Conservation (phyloP, 2,888 invertebrate species). For the Pediacus dermestoides region DNA sequence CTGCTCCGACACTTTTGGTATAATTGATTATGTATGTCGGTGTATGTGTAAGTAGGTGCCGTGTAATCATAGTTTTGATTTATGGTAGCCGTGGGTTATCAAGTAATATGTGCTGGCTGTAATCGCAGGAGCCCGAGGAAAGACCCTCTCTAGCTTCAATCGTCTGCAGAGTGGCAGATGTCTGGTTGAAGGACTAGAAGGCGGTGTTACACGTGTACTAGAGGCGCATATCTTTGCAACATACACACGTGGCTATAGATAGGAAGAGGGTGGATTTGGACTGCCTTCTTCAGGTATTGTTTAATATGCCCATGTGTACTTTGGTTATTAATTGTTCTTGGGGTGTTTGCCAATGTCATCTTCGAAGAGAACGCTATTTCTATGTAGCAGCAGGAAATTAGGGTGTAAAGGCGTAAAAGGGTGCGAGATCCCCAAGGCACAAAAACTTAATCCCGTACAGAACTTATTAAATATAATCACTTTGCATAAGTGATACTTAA, state of each 20-base stretch:
- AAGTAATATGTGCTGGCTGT: constrained; percentile 15
- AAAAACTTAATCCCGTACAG: too few species aligned
- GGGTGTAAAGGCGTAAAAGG: too few species aligned
- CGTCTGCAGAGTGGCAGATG: constrained; percentile 13
- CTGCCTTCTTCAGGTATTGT: constrained; percentile 16
- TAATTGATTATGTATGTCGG: constrained; percentile 13
- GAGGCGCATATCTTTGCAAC: constrained; percentile 8
- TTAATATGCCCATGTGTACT: constrained; percentile 13
- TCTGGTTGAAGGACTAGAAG: constrained; percentile 12
- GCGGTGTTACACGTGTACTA: constrained; percentile 14
- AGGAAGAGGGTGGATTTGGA: constrained; percentile 17
- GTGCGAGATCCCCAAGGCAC: too few species aligned
- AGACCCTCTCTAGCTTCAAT: constrained; percentile 6
- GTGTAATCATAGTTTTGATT: constrained; percentile 12
- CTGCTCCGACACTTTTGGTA: constrained; percentile 5
- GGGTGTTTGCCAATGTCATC: too few species aligned
- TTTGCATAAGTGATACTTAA: too few species aligned
- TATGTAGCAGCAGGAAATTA: too few species aligned
- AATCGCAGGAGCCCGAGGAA: constrained; percentile 13
- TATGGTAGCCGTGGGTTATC: constrained; percentile 13
- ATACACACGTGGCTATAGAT: constrained; percentile 15
- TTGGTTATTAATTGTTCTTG: not conserved
- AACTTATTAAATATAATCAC: too few species aligned
- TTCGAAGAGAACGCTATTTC: too few species aligned
- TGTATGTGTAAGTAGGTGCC: constrained; percentile 11